Conservation (phyloP, 2,888 invertebrate species). For the Agonopterix arenella region DNA sequence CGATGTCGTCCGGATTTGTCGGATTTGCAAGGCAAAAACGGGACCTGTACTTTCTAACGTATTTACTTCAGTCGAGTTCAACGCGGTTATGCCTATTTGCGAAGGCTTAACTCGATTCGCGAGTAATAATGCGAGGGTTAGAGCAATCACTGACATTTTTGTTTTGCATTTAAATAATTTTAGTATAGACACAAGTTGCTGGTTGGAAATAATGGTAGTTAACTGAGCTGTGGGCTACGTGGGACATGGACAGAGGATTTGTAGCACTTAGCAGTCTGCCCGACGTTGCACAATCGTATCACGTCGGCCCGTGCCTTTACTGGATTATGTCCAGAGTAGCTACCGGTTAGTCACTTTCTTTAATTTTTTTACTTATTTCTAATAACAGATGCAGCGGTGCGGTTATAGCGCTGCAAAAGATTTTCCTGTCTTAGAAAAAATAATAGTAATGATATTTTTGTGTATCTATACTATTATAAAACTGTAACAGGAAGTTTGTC, state of each 20-base stretch:
- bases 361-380: too few species aligned
- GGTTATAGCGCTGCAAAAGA: too few species aligned
- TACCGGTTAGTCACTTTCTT: background rate
- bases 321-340: constrained; percentile 42
- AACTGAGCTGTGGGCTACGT: constrained; percentile 33
- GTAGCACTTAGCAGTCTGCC: constrained; percentile 74
- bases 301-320: constrained; percentile 50
- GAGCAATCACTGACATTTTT: constrained; percentile 37
- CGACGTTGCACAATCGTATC: constrained; percentile 59
- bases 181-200: constrained; percentile 22
- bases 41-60: constrained; percentile 30
- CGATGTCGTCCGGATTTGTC: constrained; percentile 51
- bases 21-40: constrained; percentile 50
- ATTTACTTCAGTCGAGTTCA: constrained; percentile 33
- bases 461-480: too few species aligned
- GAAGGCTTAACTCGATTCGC: constrained; percentile 35
- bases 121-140: constrained; percentile 43
- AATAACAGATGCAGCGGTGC: too few species aligned
- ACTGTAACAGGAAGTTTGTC: too few species aligned
- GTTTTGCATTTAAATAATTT: constrained; percentile 25
- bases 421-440: too few species aligned
- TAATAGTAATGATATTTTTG: too few species aligned
- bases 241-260: constrained; percentile 60
- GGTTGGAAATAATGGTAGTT: constrained; percentile 24
- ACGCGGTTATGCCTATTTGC: constrained; percentile 30